Base-by-base conservation (phyloP, 2,797 vertebrate genomes). In the Pangasius krempfi region DNA sequence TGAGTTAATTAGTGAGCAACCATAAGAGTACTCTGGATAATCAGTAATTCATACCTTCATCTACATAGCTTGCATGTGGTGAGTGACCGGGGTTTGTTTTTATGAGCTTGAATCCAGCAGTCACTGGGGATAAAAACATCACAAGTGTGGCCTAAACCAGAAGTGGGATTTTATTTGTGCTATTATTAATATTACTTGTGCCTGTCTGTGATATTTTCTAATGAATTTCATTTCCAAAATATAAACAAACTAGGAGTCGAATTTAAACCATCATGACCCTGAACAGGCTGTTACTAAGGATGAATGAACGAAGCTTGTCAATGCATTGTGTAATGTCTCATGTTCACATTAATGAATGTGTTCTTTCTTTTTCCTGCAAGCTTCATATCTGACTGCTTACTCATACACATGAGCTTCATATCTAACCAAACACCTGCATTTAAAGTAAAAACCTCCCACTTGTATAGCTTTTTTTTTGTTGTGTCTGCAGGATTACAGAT, bases 261-360 rank as follows among this genome's bases (percentile, higher is more conserved):
- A 30, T 78, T 52, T 52, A 78, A 52, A 78, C 22, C 27, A 30
- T 6, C 27, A 16, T 52, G 25, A 50, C 1, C 13, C 73, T n/a
- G 44, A 79, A 54, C 47, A 79, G 75, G 14, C 75, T 54, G 27
- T 76, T 50, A 76, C 73, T 76, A 76, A 79, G n/a, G 76, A 79
- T 54, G 50, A 33, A 30, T 20, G 7, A 50, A 20, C 30, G 7
- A 54, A 79, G 6, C 13, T 27, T 27, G 25, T 76, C 14, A 76
- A 50, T 73, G 37, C 70, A 73, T 44, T 18, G 8, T 5, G 4
- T 25, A 10, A 40, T 44, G 68, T 37, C 18, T 73, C 70, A 25
- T 5, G 13, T 25, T 50, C 44, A 13, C 44, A 27, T 75, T 72
- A 44, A 40, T 10, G 8, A 73, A 22, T 73, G 70, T 44, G 37